These are phyloP conservation scores for Lypha dubia DNA, from an alignment of 2,888 invertebrate genomes.

Conservation along the genomic window DNA sequence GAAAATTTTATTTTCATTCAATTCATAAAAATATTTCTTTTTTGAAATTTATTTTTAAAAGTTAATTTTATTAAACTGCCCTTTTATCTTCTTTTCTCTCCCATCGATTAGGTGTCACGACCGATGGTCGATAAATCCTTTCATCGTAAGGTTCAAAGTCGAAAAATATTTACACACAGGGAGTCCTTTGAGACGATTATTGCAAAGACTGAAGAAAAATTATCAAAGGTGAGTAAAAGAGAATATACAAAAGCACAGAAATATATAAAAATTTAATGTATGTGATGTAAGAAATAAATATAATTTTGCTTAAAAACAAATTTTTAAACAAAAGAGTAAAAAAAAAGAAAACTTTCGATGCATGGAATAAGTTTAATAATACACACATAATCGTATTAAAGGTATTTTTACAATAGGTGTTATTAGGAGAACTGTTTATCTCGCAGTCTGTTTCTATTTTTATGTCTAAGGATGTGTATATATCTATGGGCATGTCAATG, in stretches of 20 bases:
- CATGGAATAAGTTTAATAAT: slow-evolving; percentile 12
- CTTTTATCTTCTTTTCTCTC: slow-evolving; percentile 45
- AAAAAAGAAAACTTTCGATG: neutral
- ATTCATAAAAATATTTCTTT: neutral
- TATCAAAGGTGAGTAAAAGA: slow-evolving; percentile 87
- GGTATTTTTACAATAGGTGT: neutral
- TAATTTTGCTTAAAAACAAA: too few species aligned
- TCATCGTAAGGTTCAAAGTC: slow-evolving; percentile 94
- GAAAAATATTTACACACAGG: slow-evolving; percentile 94
- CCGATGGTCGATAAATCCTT: slow-evolving; percentile 94
- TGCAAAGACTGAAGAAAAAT: slow-evolving; percentile 91
- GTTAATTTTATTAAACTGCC: slow-evolving; percentile 10
- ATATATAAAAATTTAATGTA: neutral
- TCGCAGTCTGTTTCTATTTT: neutral
- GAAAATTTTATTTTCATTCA: neutral
- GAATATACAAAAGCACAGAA: neutral
- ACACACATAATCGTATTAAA: neutral
- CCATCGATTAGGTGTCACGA: slow-evolving; percentile 87
- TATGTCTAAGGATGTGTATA: neutral
- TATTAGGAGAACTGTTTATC: neutral
- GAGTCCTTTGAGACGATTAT: slow-evolving; percentile 95
- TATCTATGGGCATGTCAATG: neutral
- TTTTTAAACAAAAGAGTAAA: neutral
- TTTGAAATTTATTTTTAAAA: neutral
- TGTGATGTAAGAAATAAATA: neutral